These are phyloP conservation scores for Heliangelus exortis DNA, from an alignment of 2,797 vertebrate genomes.

Conservation along the genomic window DNA sequence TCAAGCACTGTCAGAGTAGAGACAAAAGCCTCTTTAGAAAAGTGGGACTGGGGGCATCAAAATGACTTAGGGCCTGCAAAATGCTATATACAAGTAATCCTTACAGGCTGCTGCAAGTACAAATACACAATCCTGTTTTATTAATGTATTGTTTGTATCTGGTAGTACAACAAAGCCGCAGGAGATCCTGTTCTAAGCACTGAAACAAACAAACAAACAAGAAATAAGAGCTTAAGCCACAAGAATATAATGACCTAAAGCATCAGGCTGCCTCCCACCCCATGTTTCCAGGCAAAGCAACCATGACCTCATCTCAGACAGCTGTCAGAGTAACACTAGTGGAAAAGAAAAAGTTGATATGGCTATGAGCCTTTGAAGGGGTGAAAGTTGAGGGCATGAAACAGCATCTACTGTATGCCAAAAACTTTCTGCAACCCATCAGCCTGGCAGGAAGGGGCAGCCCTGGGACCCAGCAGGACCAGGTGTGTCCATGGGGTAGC, in stretches of 20 bases:
- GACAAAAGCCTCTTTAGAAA: not conserved
- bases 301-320: not conserved
- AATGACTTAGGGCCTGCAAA: not conserved
- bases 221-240: slow-evolving; percentile 23
- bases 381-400: not conserved
- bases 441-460: not conserved
- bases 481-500: rapidly evolving
- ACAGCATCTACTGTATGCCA: not conserved
- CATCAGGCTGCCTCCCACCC: not conserved
- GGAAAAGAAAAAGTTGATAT: not conserved
- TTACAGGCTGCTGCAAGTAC: not conserved
- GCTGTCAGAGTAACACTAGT: not conserved
- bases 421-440: not conserved
- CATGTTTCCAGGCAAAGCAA: not conserved
- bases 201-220: not conserved
- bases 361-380: not conserved
- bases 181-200: slow-evolving; percentile 25
- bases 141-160: slow-evolving; percentile 45
- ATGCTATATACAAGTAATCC: not conserved
- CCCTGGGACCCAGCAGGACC: rapidly evolving
- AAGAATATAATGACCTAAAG: slow-evolving; percentile 11
- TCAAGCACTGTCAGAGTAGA: not conserved
- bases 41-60: not conserved
- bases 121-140: not conserved
- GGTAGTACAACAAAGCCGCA: slow-evolving; percentile 12